Evolutionary conservation across 2,888 invertebrate genomes (phyloP), one percentile per base, ranked within the genome.

Genomic region (Patella ulyssiponensis): DNA sequence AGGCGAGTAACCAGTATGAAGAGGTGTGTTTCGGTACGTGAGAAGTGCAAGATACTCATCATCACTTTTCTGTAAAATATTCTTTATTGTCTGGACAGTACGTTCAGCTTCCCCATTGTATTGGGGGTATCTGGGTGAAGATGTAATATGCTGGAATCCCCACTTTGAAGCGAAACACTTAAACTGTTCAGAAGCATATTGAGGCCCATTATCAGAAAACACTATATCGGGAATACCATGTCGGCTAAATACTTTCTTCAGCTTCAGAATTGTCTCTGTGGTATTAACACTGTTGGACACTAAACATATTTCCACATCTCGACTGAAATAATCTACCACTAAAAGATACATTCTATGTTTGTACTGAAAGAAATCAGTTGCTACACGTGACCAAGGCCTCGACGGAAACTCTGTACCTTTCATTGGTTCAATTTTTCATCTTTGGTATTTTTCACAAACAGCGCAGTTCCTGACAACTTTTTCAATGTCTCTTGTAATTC

Each of bases 1-100:
- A 33, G 82, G 82, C 11, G 80, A 80, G 14, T 69, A 33, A 17
- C 76, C 64, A 23, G 79, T 81, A 23, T 76, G 71, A 56, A 80
- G 79, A n/a, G 78, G 58, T n/a, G 80, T 82, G 23, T 73, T 79
- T 14, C 82, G 69, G 53, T 78, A 79, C 20, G 74, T 75, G 5
- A 82, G 74, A 23, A 80, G 52, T 9, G 73, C 70, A 14, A 79
- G 27, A 27, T 77, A 56, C 33, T 71, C 71, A 53, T 75, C 76
- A 69, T 77, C 73, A 69, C 71, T 51, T 71, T 78, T 82, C 33
- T 81, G 79, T 44, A 82, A 27, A 7, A 82, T 71, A 23, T 33
- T 73, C 69, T 82, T 82, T 1, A 79, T 75, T 1, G 77, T 78
- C 64, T 81, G 71, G 4, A 80, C 79, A 11, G 77, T 33, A 20